Evolutionary conservation across 92 coral and sea anemone species (phyloP).

Genomic region (Phenganax stokvisi): DNA sequence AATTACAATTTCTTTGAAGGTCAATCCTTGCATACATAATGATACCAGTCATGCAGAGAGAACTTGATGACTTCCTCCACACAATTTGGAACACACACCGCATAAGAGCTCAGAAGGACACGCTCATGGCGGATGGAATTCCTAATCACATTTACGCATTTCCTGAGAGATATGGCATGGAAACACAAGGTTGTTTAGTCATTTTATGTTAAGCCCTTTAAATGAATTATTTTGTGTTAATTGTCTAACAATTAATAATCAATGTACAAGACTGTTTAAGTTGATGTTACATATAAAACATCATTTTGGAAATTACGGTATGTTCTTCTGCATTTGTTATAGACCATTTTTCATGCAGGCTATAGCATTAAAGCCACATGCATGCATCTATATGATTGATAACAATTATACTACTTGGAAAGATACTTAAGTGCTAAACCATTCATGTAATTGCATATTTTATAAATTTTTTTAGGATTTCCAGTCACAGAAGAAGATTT

Average conservation of each 20-base stretch:
- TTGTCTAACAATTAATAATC: no score
- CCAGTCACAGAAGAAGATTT: not conserved
- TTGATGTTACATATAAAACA: no score
- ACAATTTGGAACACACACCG: not conserved
- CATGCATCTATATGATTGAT: not conserved
- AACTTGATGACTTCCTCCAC: no score
- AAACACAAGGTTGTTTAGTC: not conserved
- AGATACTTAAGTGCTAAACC: not conserved
- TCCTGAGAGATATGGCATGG: conserved; percentile 8
- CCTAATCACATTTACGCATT: conserved; percentile 1
- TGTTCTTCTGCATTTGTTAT: no score
- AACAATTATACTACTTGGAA: not conserved
- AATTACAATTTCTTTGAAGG: not conserved
- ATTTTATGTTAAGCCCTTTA: no score
- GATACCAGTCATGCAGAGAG: not conserved
- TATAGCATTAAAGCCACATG: no score
- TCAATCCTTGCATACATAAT: not conserved
- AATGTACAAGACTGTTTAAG: no score
- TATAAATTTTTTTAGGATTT: not conserved
- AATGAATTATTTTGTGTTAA: no score
- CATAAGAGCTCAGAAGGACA: not conserved
- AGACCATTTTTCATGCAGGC: no score
- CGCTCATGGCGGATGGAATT: not conserved
- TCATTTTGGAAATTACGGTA: no score
- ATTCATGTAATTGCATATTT: not conserved